Evolutionary conservation across 1,140 invertebrate species (phyloP).

Genomic region (Ooceraea biroi): DNA sequence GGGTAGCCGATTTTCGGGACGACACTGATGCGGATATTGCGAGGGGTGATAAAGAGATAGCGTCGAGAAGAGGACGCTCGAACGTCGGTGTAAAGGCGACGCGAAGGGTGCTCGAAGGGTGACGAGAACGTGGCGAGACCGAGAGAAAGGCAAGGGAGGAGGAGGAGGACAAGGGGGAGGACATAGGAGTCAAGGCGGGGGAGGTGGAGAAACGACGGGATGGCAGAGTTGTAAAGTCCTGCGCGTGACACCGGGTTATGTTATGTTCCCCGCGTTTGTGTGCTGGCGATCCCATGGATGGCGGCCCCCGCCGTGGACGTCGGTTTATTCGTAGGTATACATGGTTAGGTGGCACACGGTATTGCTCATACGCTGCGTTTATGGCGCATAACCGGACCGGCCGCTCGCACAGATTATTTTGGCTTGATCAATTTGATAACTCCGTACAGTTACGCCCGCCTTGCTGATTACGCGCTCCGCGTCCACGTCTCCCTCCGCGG

Average conservation of each 20-base stretch:
- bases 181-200: constrained; percentile 48
- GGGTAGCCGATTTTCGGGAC: constrained; percentile 20
- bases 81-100: constrained; percentile 54
- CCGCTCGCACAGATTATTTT: constrained; percentile 86
- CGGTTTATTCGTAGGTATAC: constrained; percentile 80
- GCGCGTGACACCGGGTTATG: constrained; percentile 85
- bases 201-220: constrained; percentile 80
- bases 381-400: constrained; percentile 85
- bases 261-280: constrained; percentile 81
- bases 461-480: constrained; percentile 79
- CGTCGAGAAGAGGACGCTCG: constrained; percentile 50
- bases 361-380: constrained; percentile 85
- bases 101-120: constrained; percentile 36
- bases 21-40: constrained; percentile 47
- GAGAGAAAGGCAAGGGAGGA: neutral
- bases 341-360: constrained; percentile 81
- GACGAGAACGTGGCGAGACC: neutral
- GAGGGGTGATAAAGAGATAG: constrained; percentile 72
- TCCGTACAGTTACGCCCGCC: constrained; percentile 80
- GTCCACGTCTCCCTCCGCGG: neutral
- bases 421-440: constrained; percentile 87
- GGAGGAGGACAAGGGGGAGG: constrained; percentile 20
- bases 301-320: constrained; percentile 63
- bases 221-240: constrained; percentile 86
- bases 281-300: constrained; percentile 69